Base-by-base conservation (phyloP, 2,113 vertebrate species). In the human region DNA sequence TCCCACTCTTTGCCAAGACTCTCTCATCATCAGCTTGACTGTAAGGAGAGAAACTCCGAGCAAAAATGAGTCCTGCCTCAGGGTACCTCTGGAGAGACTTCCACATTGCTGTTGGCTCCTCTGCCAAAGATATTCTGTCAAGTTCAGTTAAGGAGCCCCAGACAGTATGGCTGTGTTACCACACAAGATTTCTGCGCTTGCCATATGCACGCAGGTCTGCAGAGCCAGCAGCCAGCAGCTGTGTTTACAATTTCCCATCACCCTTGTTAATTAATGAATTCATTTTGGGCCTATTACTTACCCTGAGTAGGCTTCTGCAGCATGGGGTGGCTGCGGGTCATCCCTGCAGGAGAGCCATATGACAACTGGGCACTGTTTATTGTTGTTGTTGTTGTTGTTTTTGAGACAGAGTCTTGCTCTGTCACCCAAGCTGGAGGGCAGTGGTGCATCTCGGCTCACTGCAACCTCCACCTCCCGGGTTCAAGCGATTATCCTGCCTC, bases 181-280 rank as follows among this genome's bases (percentile, higher is more conserved):
- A 52, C 70, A 59, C 13, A 32, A 20, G 57, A 75, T 88, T 22
- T 79, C 89, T 90, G 95, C 68, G 32, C 38, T 96, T 92, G 66
- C 12, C n/a, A 32, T 50, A 61, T 73, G 14, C 72, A 82, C 61
- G 55, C 84, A 85, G 38, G 52, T 38, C 43, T 0, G 0, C 7
- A 1, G 9, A n/a, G 57, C 59, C 55, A 81, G 87, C 88, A 96
- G 79, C 27, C 6, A 93, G 79, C 93, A 96, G 72, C 20, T 20
- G 94, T 95, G 72, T 97, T 96, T 95, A 87, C 59, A 82, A 43
- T 17, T 89, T 82, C 48, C 0, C 2, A 85, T 40, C 88, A 55
- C 57, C 50, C 68, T 91, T 55, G 23, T 82, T 90, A 95, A 81
- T 57, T 91, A 97, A 76, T 8, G 75, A 91, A 66, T 85, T 73